Evolutionary conservation across 2,113 vertebrate genomes (phyloP).

Genomic region (Axis porcinus): DNA sequence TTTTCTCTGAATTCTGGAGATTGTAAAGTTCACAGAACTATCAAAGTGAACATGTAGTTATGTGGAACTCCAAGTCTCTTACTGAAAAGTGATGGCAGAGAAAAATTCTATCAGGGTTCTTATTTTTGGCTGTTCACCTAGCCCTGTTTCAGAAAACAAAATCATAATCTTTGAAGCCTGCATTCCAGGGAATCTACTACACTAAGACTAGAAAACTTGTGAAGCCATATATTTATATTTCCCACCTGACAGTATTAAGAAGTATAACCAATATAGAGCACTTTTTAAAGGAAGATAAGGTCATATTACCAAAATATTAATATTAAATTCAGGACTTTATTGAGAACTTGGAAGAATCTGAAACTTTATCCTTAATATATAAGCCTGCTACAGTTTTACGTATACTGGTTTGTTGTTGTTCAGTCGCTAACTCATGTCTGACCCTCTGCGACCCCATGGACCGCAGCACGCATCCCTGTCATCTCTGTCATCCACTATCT

Average conservation of each 20-base stretch:
- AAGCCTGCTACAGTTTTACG: neutral
- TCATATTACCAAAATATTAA: neutral
- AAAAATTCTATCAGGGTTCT: neutral
- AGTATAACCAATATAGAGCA: neutral
- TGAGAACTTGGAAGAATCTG: neutral
- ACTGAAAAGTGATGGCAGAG: neutral
- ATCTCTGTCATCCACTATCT: neutral
- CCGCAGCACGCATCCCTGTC: fast-evolving
- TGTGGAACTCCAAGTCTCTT: neutral
- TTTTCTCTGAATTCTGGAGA: neutral
- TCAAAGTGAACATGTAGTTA: neutral
- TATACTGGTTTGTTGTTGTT: neutral
- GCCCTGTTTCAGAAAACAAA: neutral
- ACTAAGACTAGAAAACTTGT: neutral
- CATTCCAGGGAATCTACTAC: neutral
- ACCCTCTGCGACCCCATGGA: neutral
- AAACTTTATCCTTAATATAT: neutral
- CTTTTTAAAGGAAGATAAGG: neutral
- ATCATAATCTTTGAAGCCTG: neutral
- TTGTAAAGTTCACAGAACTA: neutral
- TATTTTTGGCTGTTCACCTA: neutral
- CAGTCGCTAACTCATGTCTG: neutral
- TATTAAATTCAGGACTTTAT: neutral
- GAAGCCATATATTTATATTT: neutral
- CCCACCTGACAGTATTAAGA: neutral